phyloP scores from a whole-genome alignment of 2,797 vertebrate genomes.

The Paedocypris micromegethes region DNA sequence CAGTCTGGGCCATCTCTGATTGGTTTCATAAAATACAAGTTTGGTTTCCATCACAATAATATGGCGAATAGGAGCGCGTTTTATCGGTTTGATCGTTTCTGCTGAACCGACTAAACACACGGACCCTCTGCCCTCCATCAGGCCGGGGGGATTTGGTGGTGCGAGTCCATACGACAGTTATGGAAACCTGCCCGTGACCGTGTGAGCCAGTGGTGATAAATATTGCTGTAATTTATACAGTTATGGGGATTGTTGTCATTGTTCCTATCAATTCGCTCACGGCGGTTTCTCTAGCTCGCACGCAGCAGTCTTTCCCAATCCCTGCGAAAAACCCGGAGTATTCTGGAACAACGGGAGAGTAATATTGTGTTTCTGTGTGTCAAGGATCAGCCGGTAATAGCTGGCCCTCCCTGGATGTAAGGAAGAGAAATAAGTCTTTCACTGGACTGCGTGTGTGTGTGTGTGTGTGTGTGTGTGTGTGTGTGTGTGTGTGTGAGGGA shows the following conservation, averaged over 20 bases:
- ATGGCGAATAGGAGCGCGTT: conserved; percentile 17
- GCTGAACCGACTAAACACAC: conserved; percentile 27
- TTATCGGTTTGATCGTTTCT: conserved; percentile 33
- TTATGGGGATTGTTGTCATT: conserved; percentile 53
- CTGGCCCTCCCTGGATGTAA: conserved; percentile 38
- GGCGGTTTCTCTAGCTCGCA: conserved; percentile 36
- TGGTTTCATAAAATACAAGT: conserved; percentile 28
- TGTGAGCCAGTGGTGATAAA: conserved; percentile 42
- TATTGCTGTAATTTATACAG: conserved; percentile 53
- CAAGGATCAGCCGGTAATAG: conserved; percentile 22
- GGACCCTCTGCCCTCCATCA: conserved; percentile 20
- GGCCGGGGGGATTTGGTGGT: conserved; percentile 5
- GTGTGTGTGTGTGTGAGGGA: conserved; percentile 44
- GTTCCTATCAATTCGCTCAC: conserved; percentile 50
- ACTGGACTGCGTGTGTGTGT: conserved; percentile 19
- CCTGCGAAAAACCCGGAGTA: conserved; percentile 33
- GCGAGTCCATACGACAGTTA: conserved; percentile 29
- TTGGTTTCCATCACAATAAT: conserved; percentile 21
- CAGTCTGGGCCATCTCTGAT: conserved; percentile 37
- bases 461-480: conserved; percentile 19
- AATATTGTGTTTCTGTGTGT: conserved; percentile 30
- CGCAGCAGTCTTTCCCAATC: conserved; percentile 40
- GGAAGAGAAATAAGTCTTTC: conserved; percentile 42
- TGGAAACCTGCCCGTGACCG: conserved; percentile 36
- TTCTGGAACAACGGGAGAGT: conserved; percentile 28